phyloP scores from a whole-genome alignment of 53 echinoderm and acorn worm species.

The Stichopus horrens region DNA sequence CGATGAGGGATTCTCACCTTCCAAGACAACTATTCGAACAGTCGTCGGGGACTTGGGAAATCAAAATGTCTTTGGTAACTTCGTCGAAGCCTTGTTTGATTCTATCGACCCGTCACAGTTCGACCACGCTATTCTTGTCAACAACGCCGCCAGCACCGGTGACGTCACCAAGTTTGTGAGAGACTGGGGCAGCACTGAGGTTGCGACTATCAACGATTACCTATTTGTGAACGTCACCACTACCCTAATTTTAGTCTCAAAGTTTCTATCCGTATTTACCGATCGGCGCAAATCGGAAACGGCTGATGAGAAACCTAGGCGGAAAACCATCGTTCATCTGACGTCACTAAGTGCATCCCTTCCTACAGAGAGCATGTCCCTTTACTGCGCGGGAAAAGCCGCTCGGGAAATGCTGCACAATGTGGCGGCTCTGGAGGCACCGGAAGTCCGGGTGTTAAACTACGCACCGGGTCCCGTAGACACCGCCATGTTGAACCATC shows the following conservation, averaged over 20 bases:
- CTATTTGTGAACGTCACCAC: constrained; percentile 68
- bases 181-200: constrained; percentile 33
- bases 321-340: constrained; percentile 64
- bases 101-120: constrained; percentile 51
- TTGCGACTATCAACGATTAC: constrained; percentile 50
- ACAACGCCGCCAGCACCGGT: constrained; percentile 76
- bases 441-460: constrained; percentile 72
- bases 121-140: constrained; percentile 69
- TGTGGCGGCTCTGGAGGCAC: constrained; percentile 66
- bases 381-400: constrained; percentile 78
- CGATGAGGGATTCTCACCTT: constrained; percentile 43
- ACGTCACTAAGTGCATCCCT: constrained; percentile 57
- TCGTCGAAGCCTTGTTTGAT: constrained; percentile 43
- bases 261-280: constrained; percentile 63
- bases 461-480: constrained; percentile 73
- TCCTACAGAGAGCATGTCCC: constrained; percentile 54
- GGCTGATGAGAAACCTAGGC: not conserved
- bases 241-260: constrained; percentile 54
- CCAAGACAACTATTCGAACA: constrained; percentile 28
- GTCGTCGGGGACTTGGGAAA: constrained; percentile 69
- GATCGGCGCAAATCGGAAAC: not conserved
- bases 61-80: not conserved
- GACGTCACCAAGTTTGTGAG: constrained; percentile 56
- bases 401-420: constrained; percentile 76
- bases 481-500: constrained; percentile 64